Percentiles rank a stretch among this genome's conserved stretches.
Evolutionary conservation across 2,888 invertebrate species (phyloP).

Genomic region (Psylliodes chrysocephalus): DNA sequence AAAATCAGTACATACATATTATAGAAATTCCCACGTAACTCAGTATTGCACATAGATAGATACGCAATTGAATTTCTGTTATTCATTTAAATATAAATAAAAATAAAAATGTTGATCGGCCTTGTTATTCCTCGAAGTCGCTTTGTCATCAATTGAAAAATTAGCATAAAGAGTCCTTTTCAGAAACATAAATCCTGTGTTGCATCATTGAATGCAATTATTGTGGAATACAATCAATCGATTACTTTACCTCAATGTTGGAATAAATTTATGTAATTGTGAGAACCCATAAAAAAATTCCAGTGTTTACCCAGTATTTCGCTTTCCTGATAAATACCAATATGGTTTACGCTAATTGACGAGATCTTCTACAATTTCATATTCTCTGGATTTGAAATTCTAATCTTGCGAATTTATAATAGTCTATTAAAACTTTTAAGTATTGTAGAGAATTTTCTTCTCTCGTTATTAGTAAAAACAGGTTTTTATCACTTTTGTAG

Average conservation of each 20-base stretch:
- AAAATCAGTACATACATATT: background rate
- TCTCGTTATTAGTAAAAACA: too few species aligned
- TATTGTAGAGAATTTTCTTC: too few species aligned
- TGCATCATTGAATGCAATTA: conserved; percentile 9
- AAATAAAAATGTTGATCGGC: background rate
- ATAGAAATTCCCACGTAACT: background rate
- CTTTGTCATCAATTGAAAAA: conserved; percentile 3
- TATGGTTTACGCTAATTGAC: too few species aligned
- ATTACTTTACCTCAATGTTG: conserved; percentile 4
- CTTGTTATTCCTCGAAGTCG: background rate
- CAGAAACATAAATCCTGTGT: conserved; percentile 14
- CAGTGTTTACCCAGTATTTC: too few species aligned
- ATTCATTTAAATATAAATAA: conserved; percentile 12
- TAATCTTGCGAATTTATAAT: too few species aligned
- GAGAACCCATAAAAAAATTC: background rate
- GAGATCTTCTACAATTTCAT: too few species aligned
- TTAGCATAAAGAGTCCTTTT: conserved; percentile 3
- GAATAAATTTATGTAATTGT: conserved; percentile 9
- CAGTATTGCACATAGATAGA: background rate
- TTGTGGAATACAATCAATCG: conserved; percentile 5
- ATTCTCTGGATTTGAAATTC: too few species aligned
- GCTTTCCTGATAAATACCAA: too few species aligned
- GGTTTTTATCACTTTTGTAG: too few species aligned
- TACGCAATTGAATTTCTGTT: background rate
- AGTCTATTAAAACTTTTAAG: too few species aligned